These are phyloP conservation scores for Diarsia dahlii DNA, from an alignment of 2,888 invertebrate species.

Conservation along the genomic window DNA sequence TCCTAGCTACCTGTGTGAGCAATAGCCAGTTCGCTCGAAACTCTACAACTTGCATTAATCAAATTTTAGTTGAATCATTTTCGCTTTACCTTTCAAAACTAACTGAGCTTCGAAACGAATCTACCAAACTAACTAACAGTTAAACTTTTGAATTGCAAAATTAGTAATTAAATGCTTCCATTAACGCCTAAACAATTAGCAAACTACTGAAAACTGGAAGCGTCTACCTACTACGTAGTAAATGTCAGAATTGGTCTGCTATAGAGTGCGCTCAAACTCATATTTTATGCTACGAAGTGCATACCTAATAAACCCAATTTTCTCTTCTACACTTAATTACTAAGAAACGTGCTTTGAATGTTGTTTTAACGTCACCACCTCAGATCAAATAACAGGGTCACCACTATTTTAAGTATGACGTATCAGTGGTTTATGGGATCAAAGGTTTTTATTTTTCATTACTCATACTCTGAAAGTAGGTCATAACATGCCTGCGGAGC, in stretches of 20 bases:
- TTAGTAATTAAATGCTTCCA: slow-evolving; percentile 43
- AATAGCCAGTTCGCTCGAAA: slow-evolving; percentile 1
- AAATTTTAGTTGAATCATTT: slow-evolving; percentile 22
- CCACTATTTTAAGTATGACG: background rate
- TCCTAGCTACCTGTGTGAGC: background rate
- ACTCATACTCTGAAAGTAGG: too few relatives aligned
- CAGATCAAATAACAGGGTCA: too few relatives aligned
- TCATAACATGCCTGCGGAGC: too few relatives aligned
- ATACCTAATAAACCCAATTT: slow-evolving; percentile 48
- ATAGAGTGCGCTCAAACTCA: slow-evolving; percentile 29
- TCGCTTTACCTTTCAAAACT: slow-evolving; percentile 21
- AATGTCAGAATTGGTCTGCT: slow-evolving; percentile 22
- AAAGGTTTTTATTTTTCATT: background rate
- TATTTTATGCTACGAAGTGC: slow-evolving; percentile 44
- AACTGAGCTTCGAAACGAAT: slow-evolving; percentile 14
- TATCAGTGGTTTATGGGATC: background rate
- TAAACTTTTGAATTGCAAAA: slow-evolving; percentile 45
- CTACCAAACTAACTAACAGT: slow-evolving; percentile 29
- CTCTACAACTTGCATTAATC: slow-evolving; percentile 21
- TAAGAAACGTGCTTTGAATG: slow-evolving; percentile 13
- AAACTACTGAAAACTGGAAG: slow-evolving; percentile 32
- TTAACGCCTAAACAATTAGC: slow-evolving; percentile 45
- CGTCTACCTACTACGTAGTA: slow-evolving; percentile 45
- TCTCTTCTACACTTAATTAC: slow-evolving; percentile 28
- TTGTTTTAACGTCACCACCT: background rate